Conservation (phyloP, 1,140 invertebrate genomes). For the Protaetia brevitarsis region DNA sequence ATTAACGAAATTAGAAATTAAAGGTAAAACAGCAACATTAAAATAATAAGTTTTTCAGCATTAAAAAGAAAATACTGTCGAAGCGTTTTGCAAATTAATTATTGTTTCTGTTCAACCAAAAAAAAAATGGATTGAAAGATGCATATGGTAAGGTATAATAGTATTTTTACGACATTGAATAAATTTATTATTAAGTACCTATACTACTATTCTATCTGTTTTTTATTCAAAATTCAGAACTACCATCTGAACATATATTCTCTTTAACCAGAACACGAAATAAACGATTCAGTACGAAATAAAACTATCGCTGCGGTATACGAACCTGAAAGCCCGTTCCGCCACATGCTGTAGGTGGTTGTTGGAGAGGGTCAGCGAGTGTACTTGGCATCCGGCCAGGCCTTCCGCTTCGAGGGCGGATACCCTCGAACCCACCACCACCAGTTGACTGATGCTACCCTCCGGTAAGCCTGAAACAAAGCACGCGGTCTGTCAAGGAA, state of each 20-base stretch:
- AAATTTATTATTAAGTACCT: too few relatives aligned
- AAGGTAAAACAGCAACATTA: too few relatives aligned
- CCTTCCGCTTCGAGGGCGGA: conserved; percentile 43
- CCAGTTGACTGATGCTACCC: conserved; percentile 43
- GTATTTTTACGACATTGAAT: too few relatives aligned
- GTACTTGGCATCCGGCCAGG: conserved; percentile 44
- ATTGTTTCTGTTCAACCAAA: too few relatives aligned
- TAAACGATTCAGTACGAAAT: not conserved
- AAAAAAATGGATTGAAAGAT: too few relatives aligned
- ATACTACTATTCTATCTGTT: too few relatives aligned
- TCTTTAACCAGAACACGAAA: not conserved
- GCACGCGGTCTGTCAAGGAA: not conserved
- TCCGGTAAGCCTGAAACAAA: conserved; percentile 46
- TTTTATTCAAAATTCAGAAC: too few relatives aligned
- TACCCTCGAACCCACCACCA: conserved; percentile 42
- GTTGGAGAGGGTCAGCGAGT: conserved; percentile 45
- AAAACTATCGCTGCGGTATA: conserved; percentile 9
- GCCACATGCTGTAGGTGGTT: conserved; percentile 45
- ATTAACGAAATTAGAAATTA: too few relatives aligned
- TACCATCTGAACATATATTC: not conserved
- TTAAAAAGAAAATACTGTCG: too few relatives aligned
- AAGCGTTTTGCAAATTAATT: too few relatives aligned
- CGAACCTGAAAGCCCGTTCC: conserved; percentile 45
- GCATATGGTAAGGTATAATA: too few relatives aligned
- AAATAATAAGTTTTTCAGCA: too few relatives aligned